phyloP scores from a whole-genome alignment of 64 coral and sea anemone genomes.

The Montipora cactus region DNA sequence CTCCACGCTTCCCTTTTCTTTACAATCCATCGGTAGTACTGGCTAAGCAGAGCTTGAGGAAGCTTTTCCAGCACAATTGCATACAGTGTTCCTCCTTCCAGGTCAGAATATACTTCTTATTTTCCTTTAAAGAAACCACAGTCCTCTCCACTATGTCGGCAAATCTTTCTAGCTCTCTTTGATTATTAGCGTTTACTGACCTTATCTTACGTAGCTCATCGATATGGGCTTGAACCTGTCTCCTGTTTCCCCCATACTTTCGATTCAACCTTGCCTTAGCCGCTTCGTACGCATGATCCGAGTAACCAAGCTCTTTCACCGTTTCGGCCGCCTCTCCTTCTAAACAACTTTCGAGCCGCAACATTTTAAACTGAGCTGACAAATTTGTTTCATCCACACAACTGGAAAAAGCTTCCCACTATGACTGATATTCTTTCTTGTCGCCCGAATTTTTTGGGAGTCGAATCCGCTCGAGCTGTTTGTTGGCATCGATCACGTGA shows the following conservation, averaged over 20 bases:
- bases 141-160: slow-evolving; percentile 61
- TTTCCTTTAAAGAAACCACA: slow-evolving; percentile 28
- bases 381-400: slow-evolving; percentile 61
- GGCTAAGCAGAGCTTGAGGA: slow-evolving; percentile 51
- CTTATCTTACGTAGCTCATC: slow-evolving; percentile 45
- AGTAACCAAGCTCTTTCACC: slow-evolving; percentile 56
- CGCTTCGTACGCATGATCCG: slow-evolving; percentile 39
- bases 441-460: slow-evolving; percentile 50
- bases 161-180: slow-evolving; percentile 52
- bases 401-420: slow-evolving; percentile 27
- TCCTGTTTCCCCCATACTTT: slow-evolving; percentile 54
- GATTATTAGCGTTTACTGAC: slow-evolving; percentile 48
- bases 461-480: background rate
- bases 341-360: slow-evolving; percentile 60
- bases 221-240: slow-evolving; percentile 58
- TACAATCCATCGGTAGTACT: slow-evolving; percentile 58
- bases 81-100: slow-evolving; percentile 63
- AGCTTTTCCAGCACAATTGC: slow-evolving; percentile 68
- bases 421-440: slow-evolving; percentile 54
- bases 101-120: too few relatives aligned
- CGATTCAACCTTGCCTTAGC: slow-evolving; percentile 54
- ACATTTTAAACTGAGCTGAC: slow-evolving; percentile 75
- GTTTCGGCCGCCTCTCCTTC: slow-evolving; percentile 53
- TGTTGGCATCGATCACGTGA: slow-evolving; percentile 24
- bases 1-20: slow-evolving; percentile 42